These are phyloP conservation scores for Diorhabda carinulata DNA, from an alignment of 1,140 invertebrate genomes.

Conservation along the genomic window DNA sequence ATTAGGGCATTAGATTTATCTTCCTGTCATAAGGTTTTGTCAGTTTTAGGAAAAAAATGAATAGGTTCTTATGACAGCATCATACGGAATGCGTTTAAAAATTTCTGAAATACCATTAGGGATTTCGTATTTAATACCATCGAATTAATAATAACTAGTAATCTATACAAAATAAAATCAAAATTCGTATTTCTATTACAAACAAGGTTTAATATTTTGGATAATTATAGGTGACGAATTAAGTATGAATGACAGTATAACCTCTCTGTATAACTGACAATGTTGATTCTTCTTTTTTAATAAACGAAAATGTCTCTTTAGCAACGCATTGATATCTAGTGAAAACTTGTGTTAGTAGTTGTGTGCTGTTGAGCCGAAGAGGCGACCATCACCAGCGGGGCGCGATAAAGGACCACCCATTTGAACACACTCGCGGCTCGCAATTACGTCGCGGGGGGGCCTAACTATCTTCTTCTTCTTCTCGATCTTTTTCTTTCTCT, in stretches of 20 bases:
- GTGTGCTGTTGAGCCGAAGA: conserved; percentile 7
- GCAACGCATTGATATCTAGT: no score
- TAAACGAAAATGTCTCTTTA: no score
- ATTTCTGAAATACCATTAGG: background rate
- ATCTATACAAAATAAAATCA: background rate
- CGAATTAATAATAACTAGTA: background rate
- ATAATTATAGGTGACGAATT: no score
- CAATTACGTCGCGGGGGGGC: conserved; percentile 31
- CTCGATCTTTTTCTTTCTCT: background rate
- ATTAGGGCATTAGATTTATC: conserved; percentile 28
- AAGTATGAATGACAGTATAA: no score
- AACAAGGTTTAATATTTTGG: no score
- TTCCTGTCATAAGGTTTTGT: conserved; percentile 27
- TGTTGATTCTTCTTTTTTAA: no score
- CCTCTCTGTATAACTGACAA: no score
- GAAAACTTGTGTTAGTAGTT: background rate
- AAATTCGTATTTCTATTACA: no score
- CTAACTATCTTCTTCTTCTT: conserved; percentile 11
- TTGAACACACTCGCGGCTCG: conserved; percentile 29
- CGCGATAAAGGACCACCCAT: conserved; percentile 30
- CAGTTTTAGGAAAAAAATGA: conserved; percentile 22
- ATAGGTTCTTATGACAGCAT: conserved; percentile 11
- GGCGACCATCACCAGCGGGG: conserved; percentile 22
- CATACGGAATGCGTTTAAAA: background rate
- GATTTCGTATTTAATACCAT: background rate